A percentile compares a stretch with the other conserved stretches of the same genome.
Conservation (phyloP, 2,113 vertebrate species). For the human region GRCh38 chr12:79681501-79682000, state of each 20-base stretch:
- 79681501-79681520: neutral
- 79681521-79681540: neutral
- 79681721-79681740: constrained; percentile 1
- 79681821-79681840: neutral
- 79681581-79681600: neutral
- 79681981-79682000: neutral
- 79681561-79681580: neutral
- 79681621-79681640: neutral
- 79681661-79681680: neutral
- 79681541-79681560: neutral
- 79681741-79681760: neutral
- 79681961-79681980: neutral
- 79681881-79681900: neutral
- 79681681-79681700: neutral
- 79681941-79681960: neutral
- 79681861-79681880: neutral
- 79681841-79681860: neutral
- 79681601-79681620: neutral
- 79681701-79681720: neutral
- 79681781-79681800: neutral
- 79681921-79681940: constrained; percentile 39
- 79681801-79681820: neutral
- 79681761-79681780: neutral
- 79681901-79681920: constrained; percentile 29
- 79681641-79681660: neutral